phyloP scores from a whole-genome alignment of 2,113 vertebrate species.

The Smithornis capensis region DNA sequence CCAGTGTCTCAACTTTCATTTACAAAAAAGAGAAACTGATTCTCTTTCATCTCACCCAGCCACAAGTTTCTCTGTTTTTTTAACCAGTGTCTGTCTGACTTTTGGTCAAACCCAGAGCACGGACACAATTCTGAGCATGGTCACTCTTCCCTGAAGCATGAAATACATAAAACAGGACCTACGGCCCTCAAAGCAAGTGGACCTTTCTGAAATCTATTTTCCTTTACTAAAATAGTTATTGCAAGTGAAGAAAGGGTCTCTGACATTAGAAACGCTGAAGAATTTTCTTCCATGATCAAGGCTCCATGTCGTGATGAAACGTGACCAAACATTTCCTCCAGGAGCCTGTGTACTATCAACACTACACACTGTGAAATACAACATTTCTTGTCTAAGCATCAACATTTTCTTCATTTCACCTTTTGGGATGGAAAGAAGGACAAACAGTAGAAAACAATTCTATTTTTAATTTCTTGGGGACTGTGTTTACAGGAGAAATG shows the following conservation, averaged over 20 bases:
- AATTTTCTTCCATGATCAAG: background rate
- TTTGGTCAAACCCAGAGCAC: background rate
- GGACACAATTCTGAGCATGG: background rate
- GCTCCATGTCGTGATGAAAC: background rate
- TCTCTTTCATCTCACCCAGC: background rate
- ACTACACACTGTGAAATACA: background rate
- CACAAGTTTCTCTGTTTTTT: background rate
- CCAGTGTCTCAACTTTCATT: background rate
- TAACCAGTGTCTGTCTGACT: background rate
- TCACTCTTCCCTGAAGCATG: background rate
- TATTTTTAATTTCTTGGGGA: constrained; percentile 5
- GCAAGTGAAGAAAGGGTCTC: background rate
- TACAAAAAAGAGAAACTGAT: background rate
- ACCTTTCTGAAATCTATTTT: background rate
- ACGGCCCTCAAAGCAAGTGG: background rate
- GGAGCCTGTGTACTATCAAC: background rate
- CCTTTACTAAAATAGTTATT: background rate
- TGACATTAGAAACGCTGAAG: background rate
- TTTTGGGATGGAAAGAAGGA: background rate
- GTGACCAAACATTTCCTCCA: background rate
- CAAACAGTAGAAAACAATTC: background rate
- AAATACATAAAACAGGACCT: background rate
- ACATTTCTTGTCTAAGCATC: background rate
- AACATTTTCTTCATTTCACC: background rate
- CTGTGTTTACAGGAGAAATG: constrained; percentile 22